Evolutionary conservation across 2,888 invertebrate genomes (phyloP).

Genomic region (Synanthedon myopaeformis): DNA sequence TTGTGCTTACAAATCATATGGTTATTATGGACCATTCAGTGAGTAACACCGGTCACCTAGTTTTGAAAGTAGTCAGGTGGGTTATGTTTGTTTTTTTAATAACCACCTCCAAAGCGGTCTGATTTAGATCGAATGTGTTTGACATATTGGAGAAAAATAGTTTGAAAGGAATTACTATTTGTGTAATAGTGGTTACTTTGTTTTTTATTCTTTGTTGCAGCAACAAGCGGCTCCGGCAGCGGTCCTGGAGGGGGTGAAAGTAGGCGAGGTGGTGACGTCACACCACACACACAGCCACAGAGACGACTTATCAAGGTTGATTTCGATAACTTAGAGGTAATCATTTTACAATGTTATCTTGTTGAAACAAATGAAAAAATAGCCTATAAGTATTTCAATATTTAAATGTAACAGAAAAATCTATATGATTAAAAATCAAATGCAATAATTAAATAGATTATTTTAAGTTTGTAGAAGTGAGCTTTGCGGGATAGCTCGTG

Average conservation of each 20-base stretch:
- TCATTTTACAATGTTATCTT: slow-evolving; percentile 9
- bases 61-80: not conserved
- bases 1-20: no score
- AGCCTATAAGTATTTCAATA: no score
- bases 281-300: slow-evolving; percentile 61
- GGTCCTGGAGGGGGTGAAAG: slow-evolving; percentile 55
- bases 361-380: no score
- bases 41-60: not conserved
- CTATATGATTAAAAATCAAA: no score
- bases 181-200: not conserved
- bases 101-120: not conserved
- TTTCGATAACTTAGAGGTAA: slow-evolving; percentile 79
- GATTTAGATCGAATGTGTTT: not conserved
- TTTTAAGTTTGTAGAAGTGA: no score
- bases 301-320: slow-evolving; percentile 87
- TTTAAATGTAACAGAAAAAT: no score
- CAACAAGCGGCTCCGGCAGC: slow-evolving; percentile 48
- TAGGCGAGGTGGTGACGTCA: slow-evolving; percentile 72
- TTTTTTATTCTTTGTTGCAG: slow-evolving; percentile 30
- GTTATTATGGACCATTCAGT: no score
- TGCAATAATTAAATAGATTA: no score
- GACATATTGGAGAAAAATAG: not conserved
- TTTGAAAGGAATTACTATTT: no score
- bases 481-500: no score
- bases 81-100: not conserved